Evolutionary conservation across 2,113 vertebrate species (phyloP).

Genomic region (Notarius quadriscutis): DNA sequence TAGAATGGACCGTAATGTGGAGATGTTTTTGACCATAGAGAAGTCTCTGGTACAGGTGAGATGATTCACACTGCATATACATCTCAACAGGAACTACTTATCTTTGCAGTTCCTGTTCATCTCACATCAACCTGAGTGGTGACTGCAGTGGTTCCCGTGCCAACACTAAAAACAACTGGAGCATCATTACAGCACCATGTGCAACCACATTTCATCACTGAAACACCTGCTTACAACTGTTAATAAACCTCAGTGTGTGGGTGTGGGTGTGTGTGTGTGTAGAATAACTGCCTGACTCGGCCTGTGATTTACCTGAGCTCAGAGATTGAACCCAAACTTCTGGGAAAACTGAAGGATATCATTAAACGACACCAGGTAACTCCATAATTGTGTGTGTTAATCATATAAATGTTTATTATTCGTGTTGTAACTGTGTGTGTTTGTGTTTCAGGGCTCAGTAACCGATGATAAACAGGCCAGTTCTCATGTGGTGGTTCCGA

Average conservation of each 20-base stretch:
- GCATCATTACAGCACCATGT: background rate
- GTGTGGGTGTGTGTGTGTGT: constrained; percentile 22
- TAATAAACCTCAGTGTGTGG: background rate
- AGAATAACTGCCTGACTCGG: constrained; percentile 82
- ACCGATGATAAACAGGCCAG: constrained; percentile 89
- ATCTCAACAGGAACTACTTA: background rate
- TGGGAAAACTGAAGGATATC: constrained; percentile 94
- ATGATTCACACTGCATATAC: background rate
- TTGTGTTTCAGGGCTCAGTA: constrained; percentile 81
- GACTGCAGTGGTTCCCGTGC: background rate
- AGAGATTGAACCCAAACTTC: constrained; percentile 91
- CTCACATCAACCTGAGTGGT: background rate
- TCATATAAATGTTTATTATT: background rate
- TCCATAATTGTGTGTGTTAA: background rate
- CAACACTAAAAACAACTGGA: background rate
- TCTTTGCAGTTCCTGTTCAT: background rate
- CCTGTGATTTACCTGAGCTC: constrained; percentile 92
- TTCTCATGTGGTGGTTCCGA: constrained; percentile 88
- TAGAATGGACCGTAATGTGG: constrained; percentile 96
- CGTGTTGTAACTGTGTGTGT: constrained; percentile 17
- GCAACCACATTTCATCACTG: background rate
- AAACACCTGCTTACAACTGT: background rate
- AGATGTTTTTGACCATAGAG: constrained; percentile 99
- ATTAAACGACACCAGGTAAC: constrained; percentile 93
- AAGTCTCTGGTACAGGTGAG: constrained; percentile 89